Evolutionary conservation across 2,797 vertebrate genomes (phyloP), one percentile per base, ranked within the genome.

Genomic region (Pangasius sanitwongsei): DNA sequence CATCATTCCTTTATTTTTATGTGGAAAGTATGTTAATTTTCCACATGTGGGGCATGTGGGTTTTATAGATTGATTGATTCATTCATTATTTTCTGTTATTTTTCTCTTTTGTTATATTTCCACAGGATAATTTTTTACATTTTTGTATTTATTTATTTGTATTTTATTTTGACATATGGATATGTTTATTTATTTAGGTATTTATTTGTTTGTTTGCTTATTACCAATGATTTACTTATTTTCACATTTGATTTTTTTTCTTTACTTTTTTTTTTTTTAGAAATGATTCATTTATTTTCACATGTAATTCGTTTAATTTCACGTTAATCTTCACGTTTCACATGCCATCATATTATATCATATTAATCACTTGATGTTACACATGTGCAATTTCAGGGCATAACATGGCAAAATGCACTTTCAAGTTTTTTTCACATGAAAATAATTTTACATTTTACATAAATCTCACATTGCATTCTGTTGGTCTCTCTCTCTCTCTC

Each of bases 391-490:
- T 70, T 85, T 53, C 48, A 70, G 13, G 63, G 63, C 63, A 20
- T 11, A 55, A 53, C 16, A 53, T 2, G n/a, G 48, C 13, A 41
- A 65, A 67, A 31, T 31, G 23, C 81, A 44, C 23, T 63, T 65
- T 83, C 13, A 83, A 6, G 23, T 13, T 23, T 67, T 85, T 85
- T 70, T 34, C 48, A 69, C 63, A 13, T 70, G 18, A 55, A 85
- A 55, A 69, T 85, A 23, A 4, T 70, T 85, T 34, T 12, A 55
- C 4, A 20, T 67, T 84, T 84, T 50, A 31, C 41, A 31, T 50
- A 84, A 31, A 12, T 67, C 55, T 86, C 80, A 86, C 53, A 88
- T 25, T 59, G 72, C 84, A 83, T 85, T n/a, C 84, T 72, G 78
- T 86, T 50, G 20, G 75, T 65, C 4, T 41, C 41, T 41, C 41